Percentiles rank a stretch among this genome's conserved stretches.
phyloP scores from a whole-genome alignment of 1,140 invertebrate species.

The Panagrolaimus sp. region DNA sequence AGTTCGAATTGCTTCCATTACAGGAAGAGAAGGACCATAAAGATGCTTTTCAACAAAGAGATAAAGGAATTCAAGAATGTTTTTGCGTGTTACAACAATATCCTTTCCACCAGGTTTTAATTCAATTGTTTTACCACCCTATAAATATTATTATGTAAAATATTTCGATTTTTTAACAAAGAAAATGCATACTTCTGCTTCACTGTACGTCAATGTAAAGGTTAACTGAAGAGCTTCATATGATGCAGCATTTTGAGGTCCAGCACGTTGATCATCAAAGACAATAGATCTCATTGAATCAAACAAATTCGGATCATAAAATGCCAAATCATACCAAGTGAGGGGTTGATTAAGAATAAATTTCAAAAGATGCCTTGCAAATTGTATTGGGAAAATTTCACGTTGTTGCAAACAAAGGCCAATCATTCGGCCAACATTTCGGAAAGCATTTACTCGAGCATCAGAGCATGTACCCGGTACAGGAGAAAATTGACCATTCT shows the following conservation, averaged over 20 bases:
- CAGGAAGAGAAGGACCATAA: constrained; percentile 86
- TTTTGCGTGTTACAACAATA: constrained; percentile 80
- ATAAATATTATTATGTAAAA: constrained; percentile 69
- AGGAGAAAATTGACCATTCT: not conserved
- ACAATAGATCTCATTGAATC: constrained; percentile 90
- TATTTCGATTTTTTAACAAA: constrained; percentile 73
- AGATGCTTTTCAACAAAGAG: constrained; percentile 93
- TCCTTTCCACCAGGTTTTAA: constrained; percentile 81
- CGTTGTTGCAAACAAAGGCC: constrained; percentile 94
- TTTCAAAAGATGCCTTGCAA: constrained; percentile 95
- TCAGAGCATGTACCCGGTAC: constrained; percentile 72
- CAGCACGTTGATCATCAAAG: constrained; percentile 69
- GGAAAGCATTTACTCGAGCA: constrained; percentile 89
- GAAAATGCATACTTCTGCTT: not conserved
- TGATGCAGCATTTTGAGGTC: constrained; percentile 71
- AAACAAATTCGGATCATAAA: constrained; percentile 94
- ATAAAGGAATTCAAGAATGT: constrained; percentile 95
- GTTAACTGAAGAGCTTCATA: constrained; percentile 73
- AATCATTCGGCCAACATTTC: constrained; percentile 93
- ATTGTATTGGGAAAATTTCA: constrained; percentile 89
- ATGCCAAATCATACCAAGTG: constrained; percentile 92
- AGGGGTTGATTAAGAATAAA: constrained; percentile 84
- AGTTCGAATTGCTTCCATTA: constrained; percentile 80
- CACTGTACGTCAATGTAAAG: constrained; percentile 66
- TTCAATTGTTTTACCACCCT: constrained; percentile 63